phyloP scores from a whole-genome alignment of 1,140 invertebrate species.

The Drosophila murphyi region DNA sequence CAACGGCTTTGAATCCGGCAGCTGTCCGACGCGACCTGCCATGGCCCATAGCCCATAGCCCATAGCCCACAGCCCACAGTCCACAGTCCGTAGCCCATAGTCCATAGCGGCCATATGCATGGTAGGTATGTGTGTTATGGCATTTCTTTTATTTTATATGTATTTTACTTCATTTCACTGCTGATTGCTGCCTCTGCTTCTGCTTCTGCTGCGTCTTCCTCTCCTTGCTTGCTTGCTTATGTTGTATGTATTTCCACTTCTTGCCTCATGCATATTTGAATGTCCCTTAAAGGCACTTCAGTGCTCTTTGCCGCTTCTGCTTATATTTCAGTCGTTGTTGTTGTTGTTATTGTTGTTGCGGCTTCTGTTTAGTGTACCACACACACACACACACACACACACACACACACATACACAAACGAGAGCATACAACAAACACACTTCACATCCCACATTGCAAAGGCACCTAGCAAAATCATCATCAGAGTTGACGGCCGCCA shows the following conservation, averaged over 20 bases:
- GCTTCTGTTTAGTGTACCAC: slow-evolving; percentile 56
- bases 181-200: slow-evolving; percentile 27
- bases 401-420: background rate
- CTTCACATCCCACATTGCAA: background rate
- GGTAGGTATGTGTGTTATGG: slow-evolving; percentile 53
- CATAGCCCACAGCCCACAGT: background rate
- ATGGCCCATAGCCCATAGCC: background rate
- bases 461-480: slow-evolving; percentile 46
- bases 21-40: slow-evolving; percentile 15
- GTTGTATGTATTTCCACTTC: slow-evolving; percentile 40
- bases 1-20: background rate
- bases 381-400: slow-evolving; percentile 15
- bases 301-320: slow-evolving; percentile 60
- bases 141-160: slow-evolving; percentile 72
- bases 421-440: background rate
- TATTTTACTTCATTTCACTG: slow-evolving; percentile 75
- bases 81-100: background rate
- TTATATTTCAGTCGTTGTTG: slow-evolving; percentile 31
- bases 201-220: slow-evolving; percentile 1
- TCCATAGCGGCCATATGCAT: slow-evolving; percentile 8
- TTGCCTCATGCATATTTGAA: slow-evolving; percentile 80
- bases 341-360: slow-evolving; percentile 38
- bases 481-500: slow-evolving; percentile 75
- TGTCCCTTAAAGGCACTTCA: slow-evolving; percentile 82
- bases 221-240: background rate